Conservation (phyloP, 2,888 invertebrate species). For the Metopia argyrocephala region DNA sequence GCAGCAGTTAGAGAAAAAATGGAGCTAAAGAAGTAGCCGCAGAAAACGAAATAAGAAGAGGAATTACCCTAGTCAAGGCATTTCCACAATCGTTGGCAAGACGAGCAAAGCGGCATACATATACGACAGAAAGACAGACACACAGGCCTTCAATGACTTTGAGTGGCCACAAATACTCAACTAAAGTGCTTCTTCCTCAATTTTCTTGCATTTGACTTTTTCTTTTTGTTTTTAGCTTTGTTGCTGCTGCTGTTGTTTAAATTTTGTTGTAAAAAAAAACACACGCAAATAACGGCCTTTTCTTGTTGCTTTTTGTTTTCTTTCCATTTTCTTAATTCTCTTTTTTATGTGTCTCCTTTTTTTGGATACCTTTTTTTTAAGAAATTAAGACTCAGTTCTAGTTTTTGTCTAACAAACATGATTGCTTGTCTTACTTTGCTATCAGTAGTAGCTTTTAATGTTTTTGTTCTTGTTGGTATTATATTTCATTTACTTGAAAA, state of each 20-base stretch:
- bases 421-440: slow-evolving; percentile 58
- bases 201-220: slow-evolving; percentile 36
- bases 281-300: background rate
- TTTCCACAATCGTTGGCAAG: no score
- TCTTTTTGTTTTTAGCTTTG: slow-evolving; percentile 23
- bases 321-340: background rate
- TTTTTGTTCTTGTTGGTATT: background rate
- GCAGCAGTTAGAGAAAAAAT: background rate
- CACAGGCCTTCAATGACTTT: slow-evolving; percentile 62
- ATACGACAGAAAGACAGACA: slow-evolving; percentile 28
- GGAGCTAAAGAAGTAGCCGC: background rate
- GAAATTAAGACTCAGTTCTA: slow-evolving; percentile 32
- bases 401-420: slow-evolving; percentile 56
- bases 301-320: slow-evolving; percentile 9
- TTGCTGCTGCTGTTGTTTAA: slow-evolving; percentile 9
- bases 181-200: slow-evolving; percentile 64
- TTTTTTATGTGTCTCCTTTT: slow-evolving; percentile 24
- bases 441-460: slow-evolving; percentile 36
- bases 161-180: slow-evolving; percentile 64
- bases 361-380: background rate
- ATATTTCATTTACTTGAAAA: slow-evolving; percentile 42
- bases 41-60: background rate
- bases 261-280: background rate
- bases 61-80: background rate
- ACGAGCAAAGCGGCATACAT: background rate